Evolutionary conservation across 2,113 vertebrate species (phyloP).

Genomic region (Paradoxurus hermaphroditus): DNA sequence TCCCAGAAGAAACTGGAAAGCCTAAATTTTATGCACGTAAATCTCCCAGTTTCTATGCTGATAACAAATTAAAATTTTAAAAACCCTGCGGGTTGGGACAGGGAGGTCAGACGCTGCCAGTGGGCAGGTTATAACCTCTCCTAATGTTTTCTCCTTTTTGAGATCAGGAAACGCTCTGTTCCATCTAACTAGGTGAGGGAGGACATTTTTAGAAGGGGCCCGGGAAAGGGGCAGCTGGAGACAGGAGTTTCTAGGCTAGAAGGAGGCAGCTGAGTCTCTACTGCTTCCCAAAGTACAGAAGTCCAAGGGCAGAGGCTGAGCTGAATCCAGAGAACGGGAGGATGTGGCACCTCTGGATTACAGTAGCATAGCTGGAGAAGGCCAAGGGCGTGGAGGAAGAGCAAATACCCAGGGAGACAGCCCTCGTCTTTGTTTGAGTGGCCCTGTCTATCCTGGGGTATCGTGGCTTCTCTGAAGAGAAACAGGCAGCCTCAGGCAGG

Average conservation of each 20-base stretch:
- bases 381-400: neutral
- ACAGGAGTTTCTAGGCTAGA: neutral
- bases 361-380: neutral
- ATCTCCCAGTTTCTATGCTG: neutral
- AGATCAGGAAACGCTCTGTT: constrained; percentile 13
- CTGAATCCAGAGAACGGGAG: neutral
- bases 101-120: neutral
- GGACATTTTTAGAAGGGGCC: neutral
- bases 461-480: neutral
- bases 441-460: neutral
- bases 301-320: neutral
- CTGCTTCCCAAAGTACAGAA: neutral
- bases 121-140: neutral
- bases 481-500: neutral
- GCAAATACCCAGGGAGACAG: neutral
- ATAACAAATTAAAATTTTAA: constrained; percentile 33
- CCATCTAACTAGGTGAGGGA: neutral
- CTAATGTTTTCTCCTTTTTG: neutral
- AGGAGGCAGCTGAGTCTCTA: neutral
- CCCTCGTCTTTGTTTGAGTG: neutral
- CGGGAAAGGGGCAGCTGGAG: neutral
- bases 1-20: neutral
- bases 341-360: neutral
- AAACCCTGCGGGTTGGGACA: neutral
- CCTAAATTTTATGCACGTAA: constrained; percentile 13